Base-by-base conservation (phyloP, 2,797 vertebrate species). In the Eptatretus atami region DNA sequence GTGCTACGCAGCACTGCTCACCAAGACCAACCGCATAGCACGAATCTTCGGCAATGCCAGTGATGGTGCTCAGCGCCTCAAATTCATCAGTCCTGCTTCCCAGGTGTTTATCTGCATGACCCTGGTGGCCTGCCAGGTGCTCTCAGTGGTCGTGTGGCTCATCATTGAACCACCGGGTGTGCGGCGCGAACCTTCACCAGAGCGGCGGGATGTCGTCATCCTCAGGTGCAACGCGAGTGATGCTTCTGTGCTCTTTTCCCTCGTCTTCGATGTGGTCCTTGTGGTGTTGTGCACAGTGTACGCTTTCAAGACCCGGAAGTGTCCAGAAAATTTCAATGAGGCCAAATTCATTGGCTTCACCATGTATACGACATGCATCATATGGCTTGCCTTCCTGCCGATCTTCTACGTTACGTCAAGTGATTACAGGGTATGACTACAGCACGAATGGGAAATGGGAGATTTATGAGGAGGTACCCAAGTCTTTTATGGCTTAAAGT, bases 341-440 rank as follows among this genome's bases (percentile, higher is more conserved):
- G 92, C 92, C 73, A 98, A 98, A 71, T 98, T 95, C 74, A 98
- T 98, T 1, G 92, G 92, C 14, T 98, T 98, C 71, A 98, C 92
- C 70, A 98, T 95, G 92, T 98, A 98, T 70, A 98, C 92, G 2
- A 98, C 92, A 64, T 98, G 88, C 73, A 98, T 98, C 78, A 98
- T 98, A 78, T 98, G 92, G 92, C 77, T 98, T 64, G 92, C 92
- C 55, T 98, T 98, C 73, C 81, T 95, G 72, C 92, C 92, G 64
- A 94, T 98, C 78, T 98, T 95, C 78, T 98, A 90, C 0, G 88
- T 95, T 73, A 95, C 92, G 57, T 88, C 88, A 75, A 93, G 86
- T 3, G 88, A 98, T 74, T 95, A 90, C 72, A 79, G 92, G 81
- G 88, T 95, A 76, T 84, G 31, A 44, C 6, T 44, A 44, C 31